These are phyloP conservation scores for Magallana angulata DNA, from an alignment of 1,140 invertebrate species.

Conservation along the genomic window DNA sequence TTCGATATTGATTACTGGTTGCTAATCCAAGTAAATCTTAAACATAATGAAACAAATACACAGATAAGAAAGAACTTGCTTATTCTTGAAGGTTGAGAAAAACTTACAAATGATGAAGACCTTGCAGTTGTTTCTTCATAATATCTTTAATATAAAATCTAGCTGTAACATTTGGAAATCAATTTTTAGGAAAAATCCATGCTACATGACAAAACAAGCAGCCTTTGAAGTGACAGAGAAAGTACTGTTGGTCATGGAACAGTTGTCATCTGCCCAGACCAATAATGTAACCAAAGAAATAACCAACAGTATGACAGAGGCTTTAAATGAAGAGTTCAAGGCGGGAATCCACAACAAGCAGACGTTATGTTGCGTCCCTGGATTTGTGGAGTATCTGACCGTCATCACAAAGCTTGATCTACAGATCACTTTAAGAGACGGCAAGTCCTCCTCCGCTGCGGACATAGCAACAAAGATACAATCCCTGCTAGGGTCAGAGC, in stretches of 20 bases:
- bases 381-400: slow-evolving; percentile 22
- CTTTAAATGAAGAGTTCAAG: background rate
- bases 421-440: background rate
- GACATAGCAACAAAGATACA: slow-evolving; percentile 10
- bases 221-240: slow-evolving; percentile 51
- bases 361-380: background rate
- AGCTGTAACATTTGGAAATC: background rate
- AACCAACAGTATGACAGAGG: background rate
- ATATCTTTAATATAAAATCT: background rate
- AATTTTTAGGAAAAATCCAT: slow-evolving; percentile 50
- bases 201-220: slow-evolving; percentile 51
- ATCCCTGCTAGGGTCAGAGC: slow-evolving; percentile 48
- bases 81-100: too few species aligned
- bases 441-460: background rate
- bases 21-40: too few species aligned
- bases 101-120: too few species aligned
- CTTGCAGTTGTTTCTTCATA: too few species aligned
- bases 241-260: background rate
- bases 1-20: too few species aligned
- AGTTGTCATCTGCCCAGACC: background rate
- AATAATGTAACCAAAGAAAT: background rate
- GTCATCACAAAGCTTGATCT: background rate
- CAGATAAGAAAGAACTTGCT: too few species aligned
- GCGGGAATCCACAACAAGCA: background rate
- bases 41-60: too few species aligned